A percentile compares a stretch with the other conserved stretches of the same genome.
These are phyloP conservation scores for Pocillopora meandrina DNA, from an alignment of 92 coral and sea anemone genomes.

Conservation along the genomic window DNA sequence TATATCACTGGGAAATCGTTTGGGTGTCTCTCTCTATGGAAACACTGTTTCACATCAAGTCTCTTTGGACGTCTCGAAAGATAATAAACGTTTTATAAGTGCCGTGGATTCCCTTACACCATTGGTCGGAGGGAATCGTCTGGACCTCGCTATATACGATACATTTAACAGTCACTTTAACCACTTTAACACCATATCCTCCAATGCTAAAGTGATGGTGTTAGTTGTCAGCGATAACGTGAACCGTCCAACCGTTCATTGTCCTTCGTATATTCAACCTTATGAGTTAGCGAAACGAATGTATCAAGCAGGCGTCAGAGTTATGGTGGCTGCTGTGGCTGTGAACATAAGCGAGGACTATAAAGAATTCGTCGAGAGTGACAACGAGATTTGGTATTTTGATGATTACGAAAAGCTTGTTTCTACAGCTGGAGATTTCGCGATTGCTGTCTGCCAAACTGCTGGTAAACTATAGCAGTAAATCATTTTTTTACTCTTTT, in stretches of 20 bases:
- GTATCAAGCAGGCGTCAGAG: neutral
- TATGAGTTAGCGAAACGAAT: neutral
- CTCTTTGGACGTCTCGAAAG: neutral
- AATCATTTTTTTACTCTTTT: too few relatives aligned
- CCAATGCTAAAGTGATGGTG: slow-evolving; percentile 2
- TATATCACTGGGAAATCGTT: slow-evolving; percentile 2
- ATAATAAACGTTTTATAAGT: slow-evolving; percentile 2
- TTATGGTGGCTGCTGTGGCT: slow-evolving; percentile 13
- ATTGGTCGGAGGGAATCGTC: slow-evolving; percentile 8
- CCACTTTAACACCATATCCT: neutral
- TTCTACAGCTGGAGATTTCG: slow-evolving; percentile 23
- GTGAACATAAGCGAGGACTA: slow-evolving; percentile 6
- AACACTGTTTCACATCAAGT: neutral
- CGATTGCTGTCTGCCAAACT: slow-evolving; percentile 8
- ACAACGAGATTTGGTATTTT: slow-evolving; percentile 22
- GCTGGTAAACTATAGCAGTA: slow-evolving; percentile 1
- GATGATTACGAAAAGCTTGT: slow-evolving; percentile 16
- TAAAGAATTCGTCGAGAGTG: neutral
- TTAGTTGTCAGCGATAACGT: slow-evolving; percentile 6
- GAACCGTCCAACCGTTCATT: neutral
- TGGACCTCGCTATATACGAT: slow-evolving; percentile 6
- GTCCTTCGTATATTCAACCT: slow-evolving; percentile 23
- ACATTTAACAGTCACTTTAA: neutral
- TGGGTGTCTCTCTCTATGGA: slow-evolving; percentile 9
- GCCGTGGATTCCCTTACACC: neutral